Base-by-base conservation (phyloP, 2,113 vertebrate species). In the Nipponia nippon region DNA sequence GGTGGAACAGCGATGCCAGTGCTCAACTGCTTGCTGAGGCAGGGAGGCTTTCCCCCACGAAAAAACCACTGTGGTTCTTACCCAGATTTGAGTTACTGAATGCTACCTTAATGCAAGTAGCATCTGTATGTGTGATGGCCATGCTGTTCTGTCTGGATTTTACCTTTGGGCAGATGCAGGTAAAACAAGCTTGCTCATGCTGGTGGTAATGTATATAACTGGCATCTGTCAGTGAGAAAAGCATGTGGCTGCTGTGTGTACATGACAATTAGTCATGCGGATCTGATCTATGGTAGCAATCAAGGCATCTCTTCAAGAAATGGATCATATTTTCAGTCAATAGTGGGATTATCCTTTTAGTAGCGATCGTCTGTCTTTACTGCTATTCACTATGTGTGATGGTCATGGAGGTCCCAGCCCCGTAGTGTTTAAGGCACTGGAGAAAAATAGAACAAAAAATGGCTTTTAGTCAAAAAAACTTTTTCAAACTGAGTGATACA, bases 21-120 rank as follows among this genome's bases (percentile, higher is more conserved):
- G 20, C 49, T 69, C 47, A 89, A 2, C 25, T 69, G 4, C n/a
- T 77, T 0, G 0, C 2, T 4, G 34, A 65, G 13, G 14, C 34
- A 52, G 36, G 16, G 27, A 11, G 69, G 58, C 8, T 36, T 32
- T 40, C 22, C 14, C 29, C 16, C 29, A 16, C 6, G 46, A 78
- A 76, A 1, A 38, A 58, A 26, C 36, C 42, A 34, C 0, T 26
- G 53, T 78, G 11, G 22, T 50, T 65, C 42, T 87, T 7, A 5
- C 15, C 9, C 9, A 26, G 23, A 29, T 75, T 13, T 66, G 46
- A 85, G n/a, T 59, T 89, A 52, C 44, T 55, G 52, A 77, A 59
- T 59, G 52, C 44, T 69, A 1, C 32, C 25, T 59, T 46, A 69
- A 27, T n/a, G 58, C 49, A 59, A 61, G 46, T 38, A 30, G 23